Evolutionary conservation across 2,888 invertebrate species (phyloP).

Genomic region (Scaptomyza flava): DNA sequence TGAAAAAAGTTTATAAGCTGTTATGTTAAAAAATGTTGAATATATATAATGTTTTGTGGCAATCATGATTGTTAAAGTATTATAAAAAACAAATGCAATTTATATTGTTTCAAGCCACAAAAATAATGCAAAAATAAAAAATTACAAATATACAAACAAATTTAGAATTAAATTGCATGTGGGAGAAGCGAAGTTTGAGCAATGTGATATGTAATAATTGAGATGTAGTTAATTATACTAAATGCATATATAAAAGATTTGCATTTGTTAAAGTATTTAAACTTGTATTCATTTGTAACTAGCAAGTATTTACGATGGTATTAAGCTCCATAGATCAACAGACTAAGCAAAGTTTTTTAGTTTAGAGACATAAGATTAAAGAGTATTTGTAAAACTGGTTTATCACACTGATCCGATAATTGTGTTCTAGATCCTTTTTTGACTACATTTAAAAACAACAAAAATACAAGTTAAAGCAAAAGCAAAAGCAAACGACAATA

Average conservation of each 20-base stretch:
- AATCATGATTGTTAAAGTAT: conserved; percentile 51
- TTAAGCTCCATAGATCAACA: conserved; percentile 31
- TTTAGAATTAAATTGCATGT: conserved; percentile 9
- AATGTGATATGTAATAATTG: conserved; percentile 60
- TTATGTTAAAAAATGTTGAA: neutral
- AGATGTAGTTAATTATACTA: conserved; percentile 14
- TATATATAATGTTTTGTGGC: conserved; percentile 46
- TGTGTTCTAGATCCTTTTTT: conserved; percentile 35
- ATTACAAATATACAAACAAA: neutral
- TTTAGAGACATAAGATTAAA: conserved; percentile 7
- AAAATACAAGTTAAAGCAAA: conserved; percentile 44
- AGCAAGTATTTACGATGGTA: conserved; percentile 51
- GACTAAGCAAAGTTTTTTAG: conserved; percentile 14
- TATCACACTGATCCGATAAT: neutral
- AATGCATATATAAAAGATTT: too few species aligned
- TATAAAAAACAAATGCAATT: conserved; percentile 1
- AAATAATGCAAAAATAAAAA: neutral
- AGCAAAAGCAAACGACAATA: conserved; percentile 70
- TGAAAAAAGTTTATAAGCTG: neutral
- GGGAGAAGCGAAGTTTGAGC: conserved; percentile 33
- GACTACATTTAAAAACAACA: neutral
- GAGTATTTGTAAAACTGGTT: neutral
- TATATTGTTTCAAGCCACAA: neutral
- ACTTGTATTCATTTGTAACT: conserved; percentile 25
- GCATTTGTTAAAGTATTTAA: neutral